Evolutionary conservation across 2,888 invertebrate genomes (phyloP), one percentile per base, ranked within the genome.

Genomic region (Cosmopolites sordidus): DNA sequence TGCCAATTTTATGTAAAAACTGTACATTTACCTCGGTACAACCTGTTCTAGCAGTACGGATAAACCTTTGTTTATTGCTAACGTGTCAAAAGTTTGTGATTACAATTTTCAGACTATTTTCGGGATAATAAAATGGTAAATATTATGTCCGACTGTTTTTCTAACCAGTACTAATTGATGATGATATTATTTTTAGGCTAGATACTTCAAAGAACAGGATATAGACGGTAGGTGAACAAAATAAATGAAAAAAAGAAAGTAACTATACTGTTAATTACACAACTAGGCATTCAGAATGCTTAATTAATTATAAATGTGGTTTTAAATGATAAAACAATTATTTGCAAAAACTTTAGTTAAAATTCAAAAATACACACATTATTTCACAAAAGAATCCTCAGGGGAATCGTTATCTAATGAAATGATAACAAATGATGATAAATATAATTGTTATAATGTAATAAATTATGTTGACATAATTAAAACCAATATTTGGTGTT

Each of bases 161-260:
- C 8, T 12, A 22, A 22, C 3, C 4, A 22, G 22, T 22, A 22
- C 22, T n/a, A n/a, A 22, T 22, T 22, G n/a, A 33, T n/a, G 5
- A 4, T 4, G 12, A 9, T 12, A 6, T 42, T 60, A 63, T 58
- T 70, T 66, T 78, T 78, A 94, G 95, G 94, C 95, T 17, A 85
- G 92, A 58, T 92, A 91, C 75, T 95, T 95, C 73, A 89, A 89
- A 67, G 94, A 94, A 77, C 89, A 92, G 73, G 94, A 95, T 69
- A 95, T 95, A 62, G 95, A 95, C 78, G 93, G 94, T 93, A 78
- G 78, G 80, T 77, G 50, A 16, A 16, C 8, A 39, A 33, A 22
- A n/a, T 40, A 38, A 54, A 47, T 37, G 14, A 8, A 6, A 22
- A 22, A n/a, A 22, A 5, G 3, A 22, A 22, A 5, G 22, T 22